Percentiles rank a stretch among this genome's conserved stretches.
phyloP scores from a whole-genome alignment of 2,113 vertebrate species.

The Sciurus niger region DNA sequence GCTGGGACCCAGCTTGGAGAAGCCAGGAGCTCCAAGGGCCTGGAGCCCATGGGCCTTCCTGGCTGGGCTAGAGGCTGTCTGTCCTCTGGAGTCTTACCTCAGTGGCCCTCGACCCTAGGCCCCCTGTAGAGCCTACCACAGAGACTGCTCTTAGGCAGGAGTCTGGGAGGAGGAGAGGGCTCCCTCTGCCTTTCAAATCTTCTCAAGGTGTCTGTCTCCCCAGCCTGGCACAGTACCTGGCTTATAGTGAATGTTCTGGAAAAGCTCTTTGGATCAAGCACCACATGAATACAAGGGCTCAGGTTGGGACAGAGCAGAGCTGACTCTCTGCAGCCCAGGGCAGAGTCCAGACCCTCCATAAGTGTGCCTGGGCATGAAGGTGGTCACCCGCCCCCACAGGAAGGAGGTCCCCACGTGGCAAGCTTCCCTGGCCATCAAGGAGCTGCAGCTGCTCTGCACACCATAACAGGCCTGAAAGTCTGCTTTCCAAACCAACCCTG shows the following conservation, averaged over 20 bases:
- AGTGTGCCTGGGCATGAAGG: fast-evolving
- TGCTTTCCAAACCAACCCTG: background rate
- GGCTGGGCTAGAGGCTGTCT: background rate
- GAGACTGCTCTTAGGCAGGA: background rate
- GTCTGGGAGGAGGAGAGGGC: background rate
- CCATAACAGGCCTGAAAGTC: background rate
- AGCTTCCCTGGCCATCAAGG: fast-evolving
- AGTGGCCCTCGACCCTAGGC: fast-evolving
- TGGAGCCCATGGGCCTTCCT: background rate
- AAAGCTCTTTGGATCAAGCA: background rate
- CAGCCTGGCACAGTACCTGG: background rate
- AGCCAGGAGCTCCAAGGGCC: background rate
- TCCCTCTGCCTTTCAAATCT: fast-evolving
- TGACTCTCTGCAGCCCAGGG: background rate
- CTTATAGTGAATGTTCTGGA: background rate
- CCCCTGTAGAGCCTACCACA: background rate
- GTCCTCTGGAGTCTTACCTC: background rate
- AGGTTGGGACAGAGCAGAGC: background rate
- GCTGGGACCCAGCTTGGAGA: background rate
- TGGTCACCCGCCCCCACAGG: fast-evolving
- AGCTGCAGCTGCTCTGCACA: fast-evolving
- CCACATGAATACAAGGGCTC: no score
- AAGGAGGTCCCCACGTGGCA: background rate
- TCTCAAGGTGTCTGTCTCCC: background rate
- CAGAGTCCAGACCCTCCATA: background rate